A percentile compares a stretch with the other conserved stretches of the same genome.
Evolutionary conservation across 2,797 vertebrate species (phyloP).

Genomic region (Clangula hyemalis): DNA sequence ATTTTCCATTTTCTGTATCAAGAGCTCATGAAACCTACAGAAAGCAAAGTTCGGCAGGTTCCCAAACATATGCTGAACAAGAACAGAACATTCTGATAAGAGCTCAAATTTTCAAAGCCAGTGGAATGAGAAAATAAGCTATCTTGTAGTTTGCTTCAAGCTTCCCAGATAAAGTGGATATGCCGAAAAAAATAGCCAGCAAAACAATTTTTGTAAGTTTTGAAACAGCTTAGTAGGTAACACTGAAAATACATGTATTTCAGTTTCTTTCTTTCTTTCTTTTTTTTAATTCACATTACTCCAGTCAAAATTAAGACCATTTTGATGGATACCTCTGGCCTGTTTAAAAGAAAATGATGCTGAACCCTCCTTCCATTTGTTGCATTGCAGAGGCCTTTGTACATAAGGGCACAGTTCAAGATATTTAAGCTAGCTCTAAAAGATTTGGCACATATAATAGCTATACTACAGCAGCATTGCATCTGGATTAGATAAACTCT

Average conservation of each 20-base stretch:
- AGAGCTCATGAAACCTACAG: neutral
- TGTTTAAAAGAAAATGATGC: neutral
- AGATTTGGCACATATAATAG: neutral
- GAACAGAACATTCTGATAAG: neutral
- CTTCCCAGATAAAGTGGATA: neutral
- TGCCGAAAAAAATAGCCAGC: neutral
- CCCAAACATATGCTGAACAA: neutral
- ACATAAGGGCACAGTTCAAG: neutral
- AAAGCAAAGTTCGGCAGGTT: neutral
- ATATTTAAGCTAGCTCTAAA: neutral
- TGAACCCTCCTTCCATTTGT: neutral
- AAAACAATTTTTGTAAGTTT: neutral
- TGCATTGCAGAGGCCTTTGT: rapidly evolving
- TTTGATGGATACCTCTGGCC: neutral
- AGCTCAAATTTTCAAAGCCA: neutral
- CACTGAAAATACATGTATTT: neutral
- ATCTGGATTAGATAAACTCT: neutral
- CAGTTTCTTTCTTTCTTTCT: too few relatives aligned
- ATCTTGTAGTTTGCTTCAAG: neutral
- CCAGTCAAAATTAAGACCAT: too few relatives aligned
- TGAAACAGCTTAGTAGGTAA: neutral
- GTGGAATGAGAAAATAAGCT: neutral
- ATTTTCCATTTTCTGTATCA: neutral
- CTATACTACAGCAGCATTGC: neutral
- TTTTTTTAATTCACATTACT: too few relatives aligned